Conservation (phyloP, 2,113 vertebrate genomes). For the Lophius piscatorius region DNA sequence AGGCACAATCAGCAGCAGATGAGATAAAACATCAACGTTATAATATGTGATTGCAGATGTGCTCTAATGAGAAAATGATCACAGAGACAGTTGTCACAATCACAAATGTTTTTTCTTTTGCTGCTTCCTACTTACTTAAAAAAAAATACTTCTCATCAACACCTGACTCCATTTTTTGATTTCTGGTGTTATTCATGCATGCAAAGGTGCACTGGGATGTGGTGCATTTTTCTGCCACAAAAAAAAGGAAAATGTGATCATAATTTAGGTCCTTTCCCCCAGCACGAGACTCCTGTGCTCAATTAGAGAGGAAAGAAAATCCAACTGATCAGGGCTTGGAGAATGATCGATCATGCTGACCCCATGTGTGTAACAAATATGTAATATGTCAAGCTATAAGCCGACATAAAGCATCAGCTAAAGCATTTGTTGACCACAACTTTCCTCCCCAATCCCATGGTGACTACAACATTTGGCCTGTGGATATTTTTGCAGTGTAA, state of each 20-base stretch:
- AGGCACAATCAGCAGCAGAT: slow-evolving; percentile 25
- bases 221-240: slow-evolving; percentile 2
- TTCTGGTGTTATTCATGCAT: slow-evolving; percentile 4
- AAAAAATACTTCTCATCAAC: not conserved
- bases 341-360: slow-evolving; percentile 67
- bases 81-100: slow-evolving; percentile 23
- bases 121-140: not conserved
- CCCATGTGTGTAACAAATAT: slow-evolving; percentile 58
- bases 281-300: slow-evolving; percentile 43
- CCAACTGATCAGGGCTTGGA: slow-evolving; percentile 44
- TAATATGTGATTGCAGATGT: slow-evolving; percentile 51
- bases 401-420: slow-evolving; percentile 69
- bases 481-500: slow-evolving; percentile 5
- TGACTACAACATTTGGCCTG: slow-evolving; percentile 35
- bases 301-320: slow-evolving; percentile 67
- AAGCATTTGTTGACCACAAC: slow-evolving; percentile 57
- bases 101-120: slow-evolving; percentile 23
- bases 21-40: slow-evolving; percentile 44
- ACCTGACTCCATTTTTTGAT: not conserved
- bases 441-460: slow-evolving; percentile 38
- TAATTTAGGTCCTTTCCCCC: slow-evolving; percentile 21
- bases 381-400: slow-evolving; percentile 65
- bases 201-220: not conserved
- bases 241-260: slow-evolving; percentile 36
- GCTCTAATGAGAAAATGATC: slow-evolving; percentile 39